phyloP scores from a whole-genome alignment of 1,140 invertebrate species.

The Telenomus remus region DNA sequence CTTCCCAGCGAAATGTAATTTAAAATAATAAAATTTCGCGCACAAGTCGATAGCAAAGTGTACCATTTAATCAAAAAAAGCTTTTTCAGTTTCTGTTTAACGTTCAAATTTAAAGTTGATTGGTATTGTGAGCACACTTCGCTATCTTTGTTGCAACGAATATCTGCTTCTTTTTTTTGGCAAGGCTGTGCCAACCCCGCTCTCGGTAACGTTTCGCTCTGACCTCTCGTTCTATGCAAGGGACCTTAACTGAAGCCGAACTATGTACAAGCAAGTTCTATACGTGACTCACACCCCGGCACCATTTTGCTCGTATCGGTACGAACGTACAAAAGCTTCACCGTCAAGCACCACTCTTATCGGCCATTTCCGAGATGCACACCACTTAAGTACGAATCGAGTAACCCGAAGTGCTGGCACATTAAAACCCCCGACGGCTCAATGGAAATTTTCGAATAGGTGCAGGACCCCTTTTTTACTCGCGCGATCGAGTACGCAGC shows the following conservation, averaged over 20 bases:
- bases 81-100: conserved; percentile 28
- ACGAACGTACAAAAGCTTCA: conserved; percentile 62
- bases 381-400: conserved; percentile 60
- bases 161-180: conserved; percentile 12
- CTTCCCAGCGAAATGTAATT: too few relatives aligned
- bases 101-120: conserved; percentile 49
- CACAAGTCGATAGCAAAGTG: too few relatives aligned
- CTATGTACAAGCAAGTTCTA: conserved; percentile 49
- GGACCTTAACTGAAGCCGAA: conserved; percentile 45
- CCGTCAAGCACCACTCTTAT: conserved; percentile 63
- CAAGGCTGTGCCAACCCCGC: too few relatives aligned
- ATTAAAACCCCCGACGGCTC: conserved; percentile 52
- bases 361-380: conserved; percentile 63
- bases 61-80: too few relatives aligned
- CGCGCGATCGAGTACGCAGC: conserved; percentile 30
- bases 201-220: conserved; percentile 15
- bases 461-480: conserved; percentile 43
- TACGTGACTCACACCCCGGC: conserved; percentile 52
- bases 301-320: conserved; percentile 57
- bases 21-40: too few relatives aligned
- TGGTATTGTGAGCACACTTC: conserved; percentile 35
- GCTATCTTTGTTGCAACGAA: conserved; percentile 2
- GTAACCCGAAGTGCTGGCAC: conserved; percentile 56
- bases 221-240: conserved; percentile 45
- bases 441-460: conserved; percentile 55